Percentiles rank a stretch among this genome's conserved stretches.
phyloP scores from a whole-genome alignment of 1,140 invertebrate genomes.

The Linepithema humile region DNA sequence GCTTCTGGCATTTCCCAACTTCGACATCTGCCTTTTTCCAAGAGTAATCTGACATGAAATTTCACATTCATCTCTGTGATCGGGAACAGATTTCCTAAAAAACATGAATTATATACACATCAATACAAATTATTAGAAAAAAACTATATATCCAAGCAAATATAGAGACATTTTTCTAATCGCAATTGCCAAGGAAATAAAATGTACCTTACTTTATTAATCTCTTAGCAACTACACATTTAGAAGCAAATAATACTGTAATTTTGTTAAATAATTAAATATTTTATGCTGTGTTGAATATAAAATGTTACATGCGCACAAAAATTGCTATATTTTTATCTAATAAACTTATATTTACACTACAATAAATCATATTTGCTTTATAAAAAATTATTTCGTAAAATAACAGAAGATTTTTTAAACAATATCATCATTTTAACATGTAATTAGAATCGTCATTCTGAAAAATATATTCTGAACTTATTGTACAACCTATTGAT shows the following conservation, averaged over 20 bases:
- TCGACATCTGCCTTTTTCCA: background rate
- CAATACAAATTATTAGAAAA: background rate
- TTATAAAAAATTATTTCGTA: too few relatives aligned
- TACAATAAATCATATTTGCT: too few relatives aligned
- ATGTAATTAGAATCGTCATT: background rate
- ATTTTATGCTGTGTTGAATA: background rate
- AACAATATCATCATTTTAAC: background rate
- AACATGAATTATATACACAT: constrained; percentile 61
- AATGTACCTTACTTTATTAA: background rate
- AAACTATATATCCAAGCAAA: background rate
- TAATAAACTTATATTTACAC: background rate
- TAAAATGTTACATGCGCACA: background rate
- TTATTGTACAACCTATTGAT: background rate
- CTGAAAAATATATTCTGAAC: background rate
- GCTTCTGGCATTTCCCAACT: background rate
- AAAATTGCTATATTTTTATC: background rate
- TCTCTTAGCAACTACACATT: background rate
- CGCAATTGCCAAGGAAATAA: background rate
- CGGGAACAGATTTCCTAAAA: constrained; percentile 60
- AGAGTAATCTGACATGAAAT: background rate
- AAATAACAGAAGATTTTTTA: too few relatives aligned
- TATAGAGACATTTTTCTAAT: background rate
- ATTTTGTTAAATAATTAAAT: background rate
- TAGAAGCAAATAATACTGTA: background rate
- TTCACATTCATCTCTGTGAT: background rate